These are phyloP conservation scores for Corythornis madagascariensis DNA, from an alignment of 2,113 vertebrate genomes.

Conservation along the genomic window DNA sequence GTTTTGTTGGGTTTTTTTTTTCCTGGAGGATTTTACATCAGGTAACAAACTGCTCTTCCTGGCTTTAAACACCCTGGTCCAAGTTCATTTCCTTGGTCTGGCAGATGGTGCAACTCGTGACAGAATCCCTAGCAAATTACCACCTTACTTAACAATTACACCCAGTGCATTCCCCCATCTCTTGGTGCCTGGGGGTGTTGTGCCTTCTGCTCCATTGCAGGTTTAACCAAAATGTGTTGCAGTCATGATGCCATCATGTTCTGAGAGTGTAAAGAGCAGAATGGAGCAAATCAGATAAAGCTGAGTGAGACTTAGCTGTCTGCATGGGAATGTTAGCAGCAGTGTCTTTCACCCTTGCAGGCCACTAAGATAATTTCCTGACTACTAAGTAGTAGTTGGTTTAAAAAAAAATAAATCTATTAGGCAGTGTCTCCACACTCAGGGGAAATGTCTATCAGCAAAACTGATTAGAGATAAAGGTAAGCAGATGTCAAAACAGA, in stretches of 20 bases:
- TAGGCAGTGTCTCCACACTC: conserved; percentile 9
- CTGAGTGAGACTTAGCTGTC: background rate
- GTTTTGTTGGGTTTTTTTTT: background rate
- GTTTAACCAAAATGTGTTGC: conserved; percentile 27
- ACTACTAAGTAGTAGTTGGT: conserved; percentile 49
- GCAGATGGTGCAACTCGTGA: background rate
- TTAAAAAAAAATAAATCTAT: conserved; percentile 35
- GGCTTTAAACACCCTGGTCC: background rate
- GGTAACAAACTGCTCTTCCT: background rate
- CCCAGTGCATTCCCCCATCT: background rate
- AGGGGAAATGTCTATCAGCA: conserved; percentile 69
- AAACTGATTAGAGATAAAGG: conserved; percentile 73
- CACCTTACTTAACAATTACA: conserved; percentile 16
- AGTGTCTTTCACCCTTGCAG: conserved; percentile 26
- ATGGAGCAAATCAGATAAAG: background rate
- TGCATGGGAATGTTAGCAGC: conserved; percentile 28
- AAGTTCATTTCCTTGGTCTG: background rate
- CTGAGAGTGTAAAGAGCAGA: background rate
- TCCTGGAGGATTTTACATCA: background rate
- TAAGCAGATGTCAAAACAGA: conserved; percentile 67
- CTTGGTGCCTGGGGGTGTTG: background rate
- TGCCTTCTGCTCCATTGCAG: background rate
- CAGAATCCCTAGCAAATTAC: background rate
- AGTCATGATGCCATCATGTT: background rate
- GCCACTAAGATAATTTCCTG: conserved; percentile 64